These are phyloP conservation scores for Gadus chalcogrammus DNA, from an alignment of 2,113 vertebrate genomes.

Conservation along the genomic window DNA sequence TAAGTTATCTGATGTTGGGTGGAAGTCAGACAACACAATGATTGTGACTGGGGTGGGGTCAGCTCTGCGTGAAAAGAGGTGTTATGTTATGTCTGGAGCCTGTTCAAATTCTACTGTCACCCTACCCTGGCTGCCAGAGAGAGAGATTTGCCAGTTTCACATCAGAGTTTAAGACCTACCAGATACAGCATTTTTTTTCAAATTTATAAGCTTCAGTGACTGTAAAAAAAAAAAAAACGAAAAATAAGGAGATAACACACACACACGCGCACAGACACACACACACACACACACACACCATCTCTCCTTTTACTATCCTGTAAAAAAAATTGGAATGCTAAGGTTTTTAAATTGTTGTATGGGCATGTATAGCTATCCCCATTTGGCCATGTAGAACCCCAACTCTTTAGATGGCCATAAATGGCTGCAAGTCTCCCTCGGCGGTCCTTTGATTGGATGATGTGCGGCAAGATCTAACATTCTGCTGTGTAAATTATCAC, in stretches of 20 bases:
- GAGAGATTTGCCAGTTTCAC: no score
- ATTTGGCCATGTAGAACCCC: conserved; percentile 22
- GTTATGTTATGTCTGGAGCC: conserved; percentile 40
- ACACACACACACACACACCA: no score
- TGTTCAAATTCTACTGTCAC: not conserved
- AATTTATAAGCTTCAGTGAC: no score
- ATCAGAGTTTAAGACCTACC: no score
- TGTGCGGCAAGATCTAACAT: conserved; percentile 12
- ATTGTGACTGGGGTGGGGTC: not conserved
- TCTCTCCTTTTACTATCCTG: conserved; percentile 21
- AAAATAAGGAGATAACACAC: no score
- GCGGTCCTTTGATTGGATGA: conserved; percentile 36
- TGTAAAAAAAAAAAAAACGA: no score
- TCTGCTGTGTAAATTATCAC: conserved; percentile 42
- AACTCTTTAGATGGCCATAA: not conserved
- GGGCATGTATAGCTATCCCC: conserved; percentile 24
- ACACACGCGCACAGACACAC: no score
- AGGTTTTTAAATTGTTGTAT: conserved; percentile 10
- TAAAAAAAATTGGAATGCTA: conserved; percentile 20
- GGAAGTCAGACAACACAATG: conserved; percentile 13
- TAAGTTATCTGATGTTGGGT: conserved; percentile 23
- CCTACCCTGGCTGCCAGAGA: no score
- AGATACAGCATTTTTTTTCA: no score
- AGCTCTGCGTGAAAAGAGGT: conserved; percentile 23
- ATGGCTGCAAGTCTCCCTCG: conserved; percentile 27